A percentile compares a stretch with the other conserved stretches of the same genome.
phyloP scores from a whole-genome alignment of 2,888 invertebrate species.

The Eledone cirrhosa region DNA sequence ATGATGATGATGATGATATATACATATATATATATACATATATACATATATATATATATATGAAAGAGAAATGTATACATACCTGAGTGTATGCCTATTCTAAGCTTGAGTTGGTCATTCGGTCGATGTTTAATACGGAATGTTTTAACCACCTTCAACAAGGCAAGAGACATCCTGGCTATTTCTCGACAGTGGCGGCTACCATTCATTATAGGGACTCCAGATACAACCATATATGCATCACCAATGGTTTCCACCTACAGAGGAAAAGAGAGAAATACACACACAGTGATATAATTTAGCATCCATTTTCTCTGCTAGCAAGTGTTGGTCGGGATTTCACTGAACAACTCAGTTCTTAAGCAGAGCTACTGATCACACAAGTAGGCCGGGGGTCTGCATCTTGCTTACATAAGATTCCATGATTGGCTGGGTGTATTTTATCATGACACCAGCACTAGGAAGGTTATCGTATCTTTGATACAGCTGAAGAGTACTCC shows the following conservation, averaged over 20 bases:
- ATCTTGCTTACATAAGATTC: too few species aligned
- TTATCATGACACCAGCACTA: too few species aligned
- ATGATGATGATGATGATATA: too few species aligned
- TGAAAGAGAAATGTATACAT: background rate
- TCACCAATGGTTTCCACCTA: constrained; percentile 67
- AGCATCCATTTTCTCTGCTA: too few species aligned
- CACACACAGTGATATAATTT: too few species aligned
- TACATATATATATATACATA: background rate
- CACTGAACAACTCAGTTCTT: too few species aligned
- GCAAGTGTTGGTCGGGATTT: too few species aligned
- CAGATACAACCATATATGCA: constrained; percentile 72
- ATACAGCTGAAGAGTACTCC: too few species aligned
- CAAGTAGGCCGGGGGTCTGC: too few species aligned
- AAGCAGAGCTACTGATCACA: too few species aligned
- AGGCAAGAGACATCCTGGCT: constrained; percentile 86
- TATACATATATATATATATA: background rate
- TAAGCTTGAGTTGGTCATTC: constrained; percentile 83
- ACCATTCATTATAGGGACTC: constrained; percentile 89
- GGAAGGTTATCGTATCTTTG: too few species aligned
- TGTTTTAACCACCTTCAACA: constrained; percentile 83
- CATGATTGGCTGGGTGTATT: too few species aligned
- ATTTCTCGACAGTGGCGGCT: constrained; percentile 91
- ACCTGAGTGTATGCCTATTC: constrained; percentile 91
- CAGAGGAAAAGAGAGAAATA: background rate
- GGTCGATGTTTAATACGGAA: constrained; percentile 93